phyloP scores from a whole-genome alignment of 2,113 vertebrate species.

The Piliocolobus tephrosceles region DNA sequence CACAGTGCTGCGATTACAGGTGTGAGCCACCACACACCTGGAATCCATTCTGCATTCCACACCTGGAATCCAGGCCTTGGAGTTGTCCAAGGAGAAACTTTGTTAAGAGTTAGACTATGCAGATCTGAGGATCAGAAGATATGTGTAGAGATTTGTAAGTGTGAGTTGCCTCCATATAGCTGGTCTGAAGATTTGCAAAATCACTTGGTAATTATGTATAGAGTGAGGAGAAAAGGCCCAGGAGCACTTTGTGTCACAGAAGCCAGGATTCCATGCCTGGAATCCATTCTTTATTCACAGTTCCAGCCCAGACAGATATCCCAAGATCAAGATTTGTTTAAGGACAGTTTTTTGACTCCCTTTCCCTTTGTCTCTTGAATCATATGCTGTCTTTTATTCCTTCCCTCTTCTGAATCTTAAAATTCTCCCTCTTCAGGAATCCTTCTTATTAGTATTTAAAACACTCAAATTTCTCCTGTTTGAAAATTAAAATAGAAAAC shows the following conservation, averaged over 20 bases:
- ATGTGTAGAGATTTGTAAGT: neutral
- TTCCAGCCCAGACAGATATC: neutral
- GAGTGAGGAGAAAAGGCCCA: neutral
- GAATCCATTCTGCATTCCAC: neutral
- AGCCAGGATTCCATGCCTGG: neutral
- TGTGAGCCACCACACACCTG: too few species aligned
- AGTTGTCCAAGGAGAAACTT: neutral
- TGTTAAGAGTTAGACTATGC: neutral
- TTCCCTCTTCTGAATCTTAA: neutral
- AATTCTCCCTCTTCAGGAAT: neutral
- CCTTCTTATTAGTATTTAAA: neutral
- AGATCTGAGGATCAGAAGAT: neutral
- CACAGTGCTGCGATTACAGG: too few species aligned
- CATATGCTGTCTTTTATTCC: neutral
- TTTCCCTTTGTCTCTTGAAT: neutral
- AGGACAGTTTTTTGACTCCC: neutral
- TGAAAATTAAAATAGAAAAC: neutral
- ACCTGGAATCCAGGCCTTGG: neutral
- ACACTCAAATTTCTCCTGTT: neutral
- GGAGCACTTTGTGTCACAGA: neutral
- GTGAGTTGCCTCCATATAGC: too few species aligned
- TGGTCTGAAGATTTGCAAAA: too few species aligned
- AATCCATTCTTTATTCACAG: neutral
- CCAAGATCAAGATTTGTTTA: neutral
- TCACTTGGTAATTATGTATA: too few species aligned